Evolutionary conservation across 1,140 invertebrate species (phyloP), one percentile per base, ranked within the genome.

Genomic region (Zaprionus kolodkinae): DNA sequence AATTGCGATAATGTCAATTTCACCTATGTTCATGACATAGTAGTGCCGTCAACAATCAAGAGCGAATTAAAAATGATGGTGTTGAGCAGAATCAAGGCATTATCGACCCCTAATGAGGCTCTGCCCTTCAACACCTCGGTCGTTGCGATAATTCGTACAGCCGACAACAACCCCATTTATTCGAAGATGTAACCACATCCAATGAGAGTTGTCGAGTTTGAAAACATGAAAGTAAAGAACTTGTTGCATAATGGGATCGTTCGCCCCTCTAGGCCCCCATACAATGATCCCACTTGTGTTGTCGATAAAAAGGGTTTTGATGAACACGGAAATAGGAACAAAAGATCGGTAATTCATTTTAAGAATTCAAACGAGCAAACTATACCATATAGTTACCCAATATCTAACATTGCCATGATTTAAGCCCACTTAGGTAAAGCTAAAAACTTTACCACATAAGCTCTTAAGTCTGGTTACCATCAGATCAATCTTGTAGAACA

Each of bases 191-290:
- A n/a, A n/a, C n/a, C n/a, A n/a, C n/a, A n/a, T n/a, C 25, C 25
- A 27, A 27, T 27, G 25, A 4, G 25, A 4, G 25, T 27, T 1
- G 25, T 17, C 9, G 59, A 73, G 25, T 30, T 73, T 45, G 38
- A 62, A 13, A 13, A 35, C 33, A 10, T 21, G 5, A 12, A 67
- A 30, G n/a, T 45, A 5, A 15, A 52, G 33, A 13, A 57, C 10
- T 17, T 56, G 9, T 7, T 45, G 61, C 38, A 71, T 43, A 43
- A 71, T 17, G 52, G 59, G 6, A 62, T 30, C 27, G 25, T 38
- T 11, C 21, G 25, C 6, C 0, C 3, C 7, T 38, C 33, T 4
- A 38, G 3, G 10, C 52, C 45, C 1, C 10, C 45, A 1, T 54
- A 36, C 5, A 25, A 63, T 6, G 38, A 25, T 7, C 15, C 33